phyloP scores from a whole-genome alignment of 2,888 invertebrate species.

The Bombylius major region DNA sequence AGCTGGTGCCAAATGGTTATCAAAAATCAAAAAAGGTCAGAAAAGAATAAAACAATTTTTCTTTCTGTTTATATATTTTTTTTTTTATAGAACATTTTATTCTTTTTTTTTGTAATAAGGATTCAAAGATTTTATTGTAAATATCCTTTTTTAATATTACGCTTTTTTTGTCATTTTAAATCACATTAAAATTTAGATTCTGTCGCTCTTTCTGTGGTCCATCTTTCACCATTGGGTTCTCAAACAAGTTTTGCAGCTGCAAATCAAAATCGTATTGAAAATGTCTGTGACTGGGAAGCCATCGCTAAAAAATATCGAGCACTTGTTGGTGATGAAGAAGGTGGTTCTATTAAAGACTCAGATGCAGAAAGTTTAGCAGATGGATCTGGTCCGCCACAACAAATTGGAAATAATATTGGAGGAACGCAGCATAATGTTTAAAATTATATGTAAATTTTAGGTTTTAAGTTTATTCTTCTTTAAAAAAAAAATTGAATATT shows the following conservation, averaged over 20 bases:
- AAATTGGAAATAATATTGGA: slow-evolving; percentile 29
- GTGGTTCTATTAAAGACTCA: slow-evolving; percentile 33
- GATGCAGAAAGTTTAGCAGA: slow-evolving; percentile 26
- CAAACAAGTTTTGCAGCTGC: slow-evolving; percentile 68
- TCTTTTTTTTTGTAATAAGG: too few relatives aligned
- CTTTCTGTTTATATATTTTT: too few relatives aligned
- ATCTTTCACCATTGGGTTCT: slow-evolving; percentile 71
- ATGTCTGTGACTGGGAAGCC: slow-evolving; percentile 82
- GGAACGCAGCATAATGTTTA: slow-evolving; percentile 20
- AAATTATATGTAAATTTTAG: slow-evolving; percentile 1
- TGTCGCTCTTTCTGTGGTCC: slow-evolving; percentile 64
- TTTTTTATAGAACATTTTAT: too few relatives aligned
- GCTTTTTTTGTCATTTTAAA: too few relatives aligned
- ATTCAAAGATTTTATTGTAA: too few relatives aligned
- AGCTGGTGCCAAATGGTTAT: slow-evolving; percentile 79
- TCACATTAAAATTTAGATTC: slow-evolving; percentile 42
- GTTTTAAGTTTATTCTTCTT: not conserved
- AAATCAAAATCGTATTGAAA: slow-evolving; percentile 65
- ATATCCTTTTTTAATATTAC: too few relatives aligned
- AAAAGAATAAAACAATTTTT: not conserved
- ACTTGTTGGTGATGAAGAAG: slow-evolving; percentile 52
- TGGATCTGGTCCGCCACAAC: slow-evolving; percentile 22
- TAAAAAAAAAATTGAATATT: not conserved
- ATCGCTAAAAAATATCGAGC: slow-evolving; percentile 81
- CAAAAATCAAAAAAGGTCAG: slow-evolving; percentile 76